phyloP scores from a whole-genome alignment of 2,888 invertebrate species.

The Aphodius granarius region DNA sequence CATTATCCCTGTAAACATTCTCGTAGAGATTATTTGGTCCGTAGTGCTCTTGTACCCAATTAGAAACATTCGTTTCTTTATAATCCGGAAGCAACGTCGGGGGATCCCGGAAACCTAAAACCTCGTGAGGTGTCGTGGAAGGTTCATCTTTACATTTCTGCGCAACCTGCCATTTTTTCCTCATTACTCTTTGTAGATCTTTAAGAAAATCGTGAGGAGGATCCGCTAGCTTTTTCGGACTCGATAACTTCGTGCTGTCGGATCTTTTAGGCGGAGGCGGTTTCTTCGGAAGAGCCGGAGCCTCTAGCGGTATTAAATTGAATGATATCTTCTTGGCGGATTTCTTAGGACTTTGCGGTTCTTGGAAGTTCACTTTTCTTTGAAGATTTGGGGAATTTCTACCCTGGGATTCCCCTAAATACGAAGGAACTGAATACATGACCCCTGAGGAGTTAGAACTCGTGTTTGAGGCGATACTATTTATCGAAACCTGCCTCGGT shows the following conservation, averaged over 20 bases:
- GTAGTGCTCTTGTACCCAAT: slow-evolving; percentile 89
- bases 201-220: slow-evolving; percentile 83
- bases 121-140: slow-evolving; percentile 88
- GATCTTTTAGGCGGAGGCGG: slow-evolving; percentile 77
- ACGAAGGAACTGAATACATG: slow-evolving; percentile 36
- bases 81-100: slow-evolving; percentile 70
- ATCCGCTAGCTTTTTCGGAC: slow-evolving; percentile 76
- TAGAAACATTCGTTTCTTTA: slow-evolving; percentile 82
- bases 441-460: slow-evolving; percentile 50
- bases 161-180: slow-evolving; percentile 91
- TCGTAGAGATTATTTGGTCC: slow-evolving; percentile 76
- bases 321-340: slow-evolving; percentile 67
- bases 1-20: slow-evolving; percentile 64
- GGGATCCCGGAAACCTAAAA: slow-evolving; percentile 85
- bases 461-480: slow-evolving; percentile 58
- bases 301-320: slow-evolving; percentile 59
- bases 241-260: slow-evolving; percentile 72
- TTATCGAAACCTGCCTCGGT: slow-evolving; percentile 61
- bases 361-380: slow-evolving; percentile 66
- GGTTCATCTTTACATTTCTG: slow-evolving; percentile 88
- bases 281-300: slow-evolving; percentile 65
- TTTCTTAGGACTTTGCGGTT: slow-evolving; percentile 60
- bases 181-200: slow-evolving; percentile 89
- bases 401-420: slow-evolving; percentile 61
- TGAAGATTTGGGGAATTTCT: slow-evolving; percentile 58